Base-by-base conservation (phyloP, 2,113 vertebrate species). In the Alouatta palliata region DNA sequence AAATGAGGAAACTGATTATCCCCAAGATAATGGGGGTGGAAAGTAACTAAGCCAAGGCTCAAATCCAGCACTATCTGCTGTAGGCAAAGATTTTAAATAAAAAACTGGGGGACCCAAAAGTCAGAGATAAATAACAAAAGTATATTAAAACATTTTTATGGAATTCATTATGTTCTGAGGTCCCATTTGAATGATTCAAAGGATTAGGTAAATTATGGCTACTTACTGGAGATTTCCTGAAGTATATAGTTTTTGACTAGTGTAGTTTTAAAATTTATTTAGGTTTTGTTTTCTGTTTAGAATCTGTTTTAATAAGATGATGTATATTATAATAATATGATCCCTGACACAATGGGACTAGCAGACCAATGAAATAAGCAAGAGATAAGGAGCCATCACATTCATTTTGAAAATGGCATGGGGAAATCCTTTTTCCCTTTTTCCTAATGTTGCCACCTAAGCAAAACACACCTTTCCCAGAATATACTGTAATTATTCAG, bases 341-440 rank as follows among this genome's bases (percentile, higher is more conserved):
- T 83, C 49, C 54, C 37, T 68, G 64, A 58, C 27, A 77, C 76
- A 71, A 54, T 43, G 17, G 49, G 16, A 82, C 30, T 52, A 93
- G 58, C 45, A 77, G 12, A 91, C 37, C 68, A 81, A 25, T 93
- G 68, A 75, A 87, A 82, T 71, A 91, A 91, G 14, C 4, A 71
- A 82, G n/a, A 84, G 21, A 8, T 79, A 68, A 82, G 49, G 27
- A 95, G 10, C 14, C 70, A 90, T 49, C 37, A 32, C 47, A 81
- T 96, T 94, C 25, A 68, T 77, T 90, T 95, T 84, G 47, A 95
- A 97, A 95, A 87, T 80, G 76, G 23, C 32, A 30, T 6, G 56
- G 14, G 49, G 23, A 93, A 97, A 75, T 90, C 54, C 27, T 89
- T 61, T 70, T 82, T 87, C 54, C 16, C 84, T 91, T 91, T 91